Conservation (phyloP, 2,797 vertebrate genomes). For the Cercopithecus petaurista region DNA sequence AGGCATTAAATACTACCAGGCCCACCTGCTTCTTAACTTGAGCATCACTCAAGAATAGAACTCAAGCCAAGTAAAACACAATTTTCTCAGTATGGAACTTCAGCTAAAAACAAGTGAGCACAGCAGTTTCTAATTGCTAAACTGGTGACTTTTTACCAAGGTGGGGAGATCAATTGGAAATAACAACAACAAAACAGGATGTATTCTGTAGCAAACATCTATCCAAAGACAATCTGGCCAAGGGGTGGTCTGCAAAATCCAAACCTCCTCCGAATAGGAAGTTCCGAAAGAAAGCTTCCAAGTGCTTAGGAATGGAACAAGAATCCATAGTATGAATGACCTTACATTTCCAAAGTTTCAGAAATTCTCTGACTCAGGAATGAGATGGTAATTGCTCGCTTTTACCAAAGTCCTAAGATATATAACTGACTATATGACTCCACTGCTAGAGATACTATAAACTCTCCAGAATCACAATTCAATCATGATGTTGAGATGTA, state of each 20-base stretch:
- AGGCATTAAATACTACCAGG: conserved; percentile 23
- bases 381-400: not conserved
- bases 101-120: conserved; percentile 68
- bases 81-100: conserved; percentile 68
- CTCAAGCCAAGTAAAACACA: conserved; percentile 66
- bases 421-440: not conserved
- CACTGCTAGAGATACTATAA: not conserved
- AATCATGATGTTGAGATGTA: not conserved
- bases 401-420: not conserved
- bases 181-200: conserved; percentile 64
- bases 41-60: conserved; percentile 60
- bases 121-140: conserved; percentile 62
- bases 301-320: not conserved
- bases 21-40: conserved; percentile 71
- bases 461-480: not conserved
- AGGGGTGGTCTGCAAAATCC: conserved; percentile 47
- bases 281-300: not conserved
- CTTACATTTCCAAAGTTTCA: not conserved
- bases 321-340: not conserved
- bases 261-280: not conserved
- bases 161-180: conserved; percentile 60
- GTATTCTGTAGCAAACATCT: not conserved
- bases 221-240: conserved; percentile 24
- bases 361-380: not conserved
- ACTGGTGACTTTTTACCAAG: conserved; percentile 57